A percentile compares a stretch with the other conserved stretches of the same genome.
phyloP scores from a whole-genome alignment of 2,113 vertebrate species.

The Pycnonotus jocosus region DNA sequence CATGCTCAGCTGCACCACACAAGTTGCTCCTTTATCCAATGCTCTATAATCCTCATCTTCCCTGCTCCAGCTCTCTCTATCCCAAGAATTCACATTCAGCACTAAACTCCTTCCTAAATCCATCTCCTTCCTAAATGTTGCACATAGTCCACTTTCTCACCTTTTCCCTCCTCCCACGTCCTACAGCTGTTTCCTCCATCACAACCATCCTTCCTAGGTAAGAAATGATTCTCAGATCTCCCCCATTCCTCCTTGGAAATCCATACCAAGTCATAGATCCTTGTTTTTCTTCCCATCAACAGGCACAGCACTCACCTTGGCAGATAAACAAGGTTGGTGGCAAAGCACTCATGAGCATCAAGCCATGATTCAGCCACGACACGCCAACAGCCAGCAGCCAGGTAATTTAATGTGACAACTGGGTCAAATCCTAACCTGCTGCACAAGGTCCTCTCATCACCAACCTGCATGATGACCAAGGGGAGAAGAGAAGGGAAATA shows the following conservation, averaged over 20 bases:
- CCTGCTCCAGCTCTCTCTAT: background rate
- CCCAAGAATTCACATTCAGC: background rate
- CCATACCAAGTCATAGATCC: background rate
- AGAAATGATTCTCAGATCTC: background rate
- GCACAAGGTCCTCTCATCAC: background rate
- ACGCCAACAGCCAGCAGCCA: background rate
- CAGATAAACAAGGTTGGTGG: background rate
- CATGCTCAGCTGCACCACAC: background rate
- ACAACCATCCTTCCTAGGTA: background rate
- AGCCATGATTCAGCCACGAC: background rate
- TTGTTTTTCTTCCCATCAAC: background rate
- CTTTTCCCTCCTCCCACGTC: background rate
- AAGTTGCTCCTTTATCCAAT: background rate
- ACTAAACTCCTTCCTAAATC: background rate
- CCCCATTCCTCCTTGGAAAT: background rate
- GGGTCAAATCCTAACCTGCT: background rate
- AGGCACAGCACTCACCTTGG: background rate
- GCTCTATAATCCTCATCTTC: background rate
- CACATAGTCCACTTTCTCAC: background rate
- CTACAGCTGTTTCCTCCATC: background rate
- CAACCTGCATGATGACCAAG: fast-evolving
- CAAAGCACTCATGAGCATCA: background rate
- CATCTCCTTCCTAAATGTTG: background rate
- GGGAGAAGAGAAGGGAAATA: background rate
- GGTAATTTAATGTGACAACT: fast-evolving